Evolutionary conservation across 2,113 vertebrate genomes (phyloP), one percentile per base, ranked within the genome.

Genomic region (Irena cyanogastra): DNA sequence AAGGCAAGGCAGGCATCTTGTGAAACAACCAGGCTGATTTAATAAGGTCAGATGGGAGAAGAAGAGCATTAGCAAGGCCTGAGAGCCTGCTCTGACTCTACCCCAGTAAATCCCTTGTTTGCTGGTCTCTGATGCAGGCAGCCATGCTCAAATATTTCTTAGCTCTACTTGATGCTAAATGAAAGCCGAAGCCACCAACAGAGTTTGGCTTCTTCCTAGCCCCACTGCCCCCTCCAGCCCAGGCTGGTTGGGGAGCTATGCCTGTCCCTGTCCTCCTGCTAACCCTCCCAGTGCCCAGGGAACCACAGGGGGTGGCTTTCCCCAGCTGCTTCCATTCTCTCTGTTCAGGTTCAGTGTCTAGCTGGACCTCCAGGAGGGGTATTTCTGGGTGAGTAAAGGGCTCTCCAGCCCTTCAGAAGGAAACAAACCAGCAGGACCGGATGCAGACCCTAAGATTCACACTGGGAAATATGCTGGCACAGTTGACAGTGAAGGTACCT

Each of bases 41-140:
- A 91, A 92, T 81, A 77, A 72, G 77, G 91, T 92, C 78, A 77
- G 87, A 69, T 30, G 89, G 87, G 80, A 87, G 66, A 64, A 54
- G 77, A 27, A 56, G 68, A 77, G 68, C 33, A 6, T 65, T 35
- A 65, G 50, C 8, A 65, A 56, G 49, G 77, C 54, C 91, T 21
- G 31, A 72, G 64, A 69, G 63, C 49, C 79, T 17, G 54, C 54
- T 86, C 52, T 83, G 71, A 45, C 80, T 81, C 63, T 45, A 53
- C 50, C 64, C 68, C 6, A 14, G 76, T 2, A 8, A 89, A 74
- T 70, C 61, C 68, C 57, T 76, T 7, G 13, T 56, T 63, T 57
- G 59, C 68, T 69, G 30, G 31, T 52, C 76, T 89, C 57, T 53
- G 50, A 70, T 61, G 87, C 50, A 54, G 66, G 10, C 76, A 68